phyloP scores from a whole-genome alignment of 2,797 vertebrate genomes.

The Peromyscus eremicus region DNA sequence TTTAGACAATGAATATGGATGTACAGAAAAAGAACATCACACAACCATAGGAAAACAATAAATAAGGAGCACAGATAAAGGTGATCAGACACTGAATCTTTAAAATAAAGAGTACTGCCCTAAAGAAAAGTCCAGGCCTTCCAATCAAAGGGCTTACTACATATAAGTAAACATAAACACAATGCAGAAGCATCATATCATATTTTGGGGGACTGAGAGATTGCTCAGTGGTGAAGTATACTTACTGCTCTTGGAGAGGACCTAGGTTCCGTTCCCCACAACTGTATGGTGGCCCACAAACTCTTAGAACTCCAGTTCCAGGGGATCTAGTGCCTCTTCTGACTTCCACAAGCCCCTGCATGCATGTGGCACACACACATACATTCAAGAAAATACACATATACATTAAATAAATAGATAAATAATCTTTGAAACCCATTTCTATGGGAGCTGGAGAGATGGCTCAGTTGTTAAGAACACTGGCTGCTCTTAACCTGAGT shows the following conservation, averaged over 20 bases:
- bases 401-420: neutral
- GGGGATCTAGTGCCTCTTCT: neutral
- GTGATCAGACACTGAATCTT: neutral
- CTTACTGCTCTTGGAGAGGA: neutral
- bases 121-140: neutral
- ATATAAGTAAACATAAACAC: neutral
- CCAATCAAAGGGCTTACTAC: neutral
- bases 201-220: neutral
- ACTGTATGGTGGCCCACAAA: neutral
- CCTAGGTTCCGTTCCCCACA: neutral
- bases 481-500: too few species aligned
- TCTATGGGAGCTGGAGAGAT: neutral
- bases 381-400: neutral
- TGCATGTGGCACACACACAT: neutral
- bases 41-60: neutral
- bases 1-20: neutral
- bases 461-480: too few species aligned
- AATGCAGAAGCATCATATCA: neutral
- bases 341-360: neutral
- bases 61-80: neutral
- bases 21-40: neutral
- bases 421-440: neutral
- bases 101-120: neutral
- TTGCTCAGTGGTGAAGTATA: neutral
- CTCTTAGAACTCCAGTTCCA: neutral